Conservation (phyloP, 2,797 vertebrate genomes). For the Phalloptychus januarius region DNA sequence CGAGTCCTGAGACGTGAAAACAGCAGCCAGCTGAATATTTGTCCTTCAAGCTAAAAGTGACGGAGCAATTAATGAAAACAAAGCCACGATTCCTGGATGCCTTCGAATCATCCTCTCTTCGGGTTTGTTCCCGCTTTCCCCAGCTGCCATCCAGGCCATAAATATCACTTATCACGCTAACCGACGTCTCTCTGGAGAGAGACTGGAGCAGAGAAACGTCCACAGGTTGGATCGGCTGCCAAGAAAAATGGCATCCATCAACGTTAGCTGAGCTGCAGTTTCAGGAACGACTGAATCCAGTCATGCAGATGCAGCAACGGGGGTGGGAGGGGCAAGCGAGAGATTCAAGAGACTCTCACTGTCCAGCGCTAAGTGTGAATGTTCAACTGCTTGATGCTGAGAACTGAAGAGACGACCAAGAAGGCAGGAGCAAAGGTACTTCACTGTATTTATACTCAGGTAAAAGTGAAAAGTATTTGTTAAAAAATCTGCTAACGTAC, state of each 20-base stretch:
- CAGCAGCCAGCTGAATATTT: conserved; percentile 38
- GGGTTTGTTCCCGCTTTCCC: conserved; percentile 40
- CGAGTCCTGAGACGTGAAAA: conserved; percentile 25
- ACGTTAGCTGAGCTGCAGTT: conserved; percentile 59
- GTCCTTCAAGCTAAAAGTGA: conserved; percentile 50
- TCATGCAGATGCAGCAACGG: conserved; percentile 44
- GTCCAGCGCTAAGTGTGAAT: conserved; percentile 7
- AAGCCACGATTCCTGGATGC: conserved; percentile 56
- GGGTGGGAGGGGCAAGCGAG: neutral
- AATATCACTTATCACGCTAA: conserved; percentile 78
- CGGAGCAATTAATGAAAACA: conserved; percentile 70
- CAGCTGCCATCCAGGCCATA: conserved; percentile 69
- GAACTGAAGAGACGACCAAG: too few relatives aligned
- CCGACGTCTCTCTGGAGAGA: conserved; percentile 63
- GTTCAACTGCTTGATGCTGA: conserved; percentile 4
- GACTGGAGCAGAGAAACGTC: conserved; percentile 45
- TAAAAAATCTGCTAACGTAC: too few relatives aligned
- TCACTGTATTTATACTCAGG: too few relatives aligned
- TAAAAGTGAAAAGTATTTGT: too few relatives aligned
- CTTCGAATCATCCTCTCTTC: conserved; percentile 47
- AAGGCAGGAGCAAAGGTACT: too few relatives aligned
- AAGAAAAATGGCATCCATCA: conserved; percentile 78
- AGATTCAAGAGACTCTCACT: neutral
- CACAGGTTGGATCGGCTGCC: conserved; percentile 66
- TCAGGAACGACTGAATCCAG: conserved; percentile 56